Base-by-base conservation (phyloP, 2,888 invertebrate species). In the Lamellibrachia satsuma region DNA sequence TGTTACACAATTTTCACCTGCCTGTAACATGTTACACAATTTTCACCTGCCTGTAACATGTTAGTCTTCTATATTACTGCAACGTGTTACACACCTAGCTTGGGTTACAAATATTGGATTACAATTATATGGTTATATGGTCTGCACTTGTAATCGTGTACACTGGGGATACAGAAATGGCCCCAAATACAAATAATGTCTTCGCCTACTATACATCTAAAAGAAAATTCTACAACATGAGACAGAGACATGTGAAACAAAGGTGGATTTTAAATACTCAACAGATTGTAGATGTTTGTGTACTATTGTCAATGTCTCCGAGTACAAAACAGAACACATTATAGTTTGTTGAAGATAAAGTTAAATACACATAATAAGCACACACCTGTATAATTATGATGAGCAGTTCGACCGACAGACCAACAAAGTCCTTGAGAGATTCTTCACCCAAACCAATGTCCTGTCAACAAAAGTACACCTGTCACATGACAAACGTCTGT, bases 351-450 rank as follows among this genome's bases (percentile, higher is more conserved):
- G 15, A n/a, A 75, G 75, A 75, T 22, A 11, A 11, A 75, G 15
- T 22, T 11, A n/a, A 22, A 4, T 3, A 75, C 22, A 22, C 9
- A 7, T 22, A 9, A 27, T 22, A 52, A 4, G n/a, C 91, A 52
- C 93, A 96, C 94, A 97, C 97, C 95, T 97, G 97, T 95, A 97
- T 96, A 93, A 97, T 98, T 91, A 97, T 97, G 93, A 97, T 97
- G 93, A 97, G 95, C 94, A 97, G 97, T 57, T 96, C 96, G 91
- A 97, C 96, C 93, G 97, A 97, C 57, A 96, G 95, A 52, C 96
- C 96, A 7, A 97, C 94, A 94, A 97, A 97, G 57, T 95, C 94
- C 92, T 95, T 95, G 91, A 96, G 93, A 52, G 94, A 94, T 6
- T 93, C 94, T 93, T 96, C 96, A 94, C 95, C 96, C 93, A 96